phyloP scores from a whole-genome alignment of 2,888 invertebrate genomes.

The Entomobrya multifasciata region DNA sequence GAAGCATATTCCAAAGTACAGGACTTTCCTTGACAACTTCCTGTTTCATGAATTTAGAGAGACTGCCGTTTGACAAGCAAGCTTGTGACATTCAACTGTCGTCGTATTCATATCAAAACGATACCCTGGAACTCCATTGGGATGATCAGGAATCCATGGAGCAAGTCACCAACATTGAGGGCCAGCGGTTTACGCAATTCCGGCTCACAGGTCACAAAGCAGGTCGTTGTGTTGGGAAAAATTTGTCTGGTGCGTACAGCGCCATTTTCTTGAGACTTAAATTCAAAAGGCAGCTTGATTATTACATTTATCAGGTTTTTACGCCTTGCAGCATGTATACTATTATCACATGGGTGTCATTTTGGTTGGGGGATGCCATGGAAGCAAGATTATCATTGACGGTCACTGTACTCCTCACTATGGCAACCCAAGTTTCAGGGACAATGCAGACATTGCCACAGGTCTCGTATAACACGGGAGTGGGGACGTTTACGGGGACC shows the following conservation, averaged over 20 bases:
- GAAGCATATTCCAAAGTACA: constrained; percentile 43
- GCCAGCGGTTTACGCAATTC: constrained; percentile 46
- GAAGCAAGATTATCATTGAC: constrained; percentile 70
- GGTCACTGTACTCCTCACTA: constrained; percentile 63
- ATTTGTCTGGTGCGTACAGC: constrained; percentile 43
- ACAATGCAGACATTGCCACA: constrained; percentile 19
- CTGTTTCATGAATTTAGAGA: constrained; percentile 63
- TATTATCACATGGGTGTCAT: constrained; percentile 63
- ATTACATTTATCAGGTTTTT: constrained; percentile 61
- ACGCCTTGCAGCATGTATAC: constrained; percentile 30
- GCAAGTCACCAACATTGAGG: not conserved
- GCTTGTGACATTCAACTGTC: constrained; percentile 52
- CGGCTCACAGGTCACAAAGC: not conserved
- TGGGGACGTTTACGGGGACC: constrained; percentile 34
- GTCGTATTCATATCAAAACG: constrained; percentile 38
- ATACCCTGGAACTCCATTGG: constrained; percentile 19
- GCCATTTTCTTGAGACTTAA: constrained; percentile 23
- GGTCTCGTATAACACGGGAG: constrained; percentile 50
- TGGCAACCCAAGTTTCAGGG: constrained; percentile 51
- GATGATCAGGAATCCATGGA: not conserved
- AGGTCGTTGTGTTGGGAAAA: constrained; percentile 10
- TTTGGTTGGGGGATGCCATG: constrained; percentile 64
- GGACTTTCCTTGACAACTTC: constrained; percentile 57
- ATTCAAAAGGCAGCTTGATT: constrained; percentile 56
- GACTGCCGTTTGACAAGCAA: constrained; percentile 70